Evolutionary conservation across 2,888 invertebrate genomes (phyloP), one percentile per base, ranked within the genome.

Genomic region (Neria commutata): DNA sequence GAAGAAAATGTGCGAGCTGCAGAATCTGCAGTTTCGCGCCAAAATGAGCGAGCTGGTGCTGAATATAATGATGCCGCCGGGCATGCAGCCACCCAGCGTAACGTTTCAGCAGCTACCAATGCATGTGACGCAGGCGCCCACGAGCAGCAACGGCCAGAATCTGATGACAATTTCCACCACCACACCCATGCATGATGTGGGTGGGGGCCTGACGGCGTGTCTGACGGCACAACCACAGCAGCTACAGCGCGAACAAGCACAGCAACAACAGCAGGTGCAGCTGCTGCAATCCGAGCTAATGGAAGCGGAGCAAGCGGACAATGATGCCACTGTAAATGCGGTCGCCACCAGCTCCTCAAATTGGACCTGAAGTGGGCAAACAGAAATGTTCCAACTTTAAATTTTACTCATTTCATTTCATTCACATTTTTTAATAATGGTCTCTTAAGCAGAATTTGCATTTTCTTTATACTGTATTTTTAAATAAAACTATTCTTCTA

Each of bases 1-100:
- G 77, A 77, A 76, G 61, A 73, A 75, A 65, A 77, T 77, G 77
- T 60, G 67, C 29, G 67, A 74, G 21, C 53, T 76, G 17, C 75
- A 77, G 54, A 77, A 77, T 58, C 60, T 78, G 16, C 66, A 66
- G 60, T 77, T 78, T 66, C 73, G 77, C 37, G 74, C 76, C 51
- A 71, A 67, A 56, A 75, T 77, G 77, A 72, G 77, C 16, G 76
- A 77, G 11, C 51, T 73, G 21, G 52, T 77, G 56, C 59, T 77
- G 46, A 71, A 70, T 40, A 77, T 74, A 4, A 70, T 77, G 68
- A 49, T 55, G 16, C 29, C 26, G 29, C 17, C 29, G 29, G 24
- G 14, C 52, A 2, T 3, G 10, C 47, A 23, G 14, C 19, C 14
- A 2, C 51, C n/a, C n/a, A n/a, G n/a, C n/a, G n/a, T n/a, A n/a